Conservation (phyloP, 2,888 invertebrate species). For the Acronicta alni region DNA sequence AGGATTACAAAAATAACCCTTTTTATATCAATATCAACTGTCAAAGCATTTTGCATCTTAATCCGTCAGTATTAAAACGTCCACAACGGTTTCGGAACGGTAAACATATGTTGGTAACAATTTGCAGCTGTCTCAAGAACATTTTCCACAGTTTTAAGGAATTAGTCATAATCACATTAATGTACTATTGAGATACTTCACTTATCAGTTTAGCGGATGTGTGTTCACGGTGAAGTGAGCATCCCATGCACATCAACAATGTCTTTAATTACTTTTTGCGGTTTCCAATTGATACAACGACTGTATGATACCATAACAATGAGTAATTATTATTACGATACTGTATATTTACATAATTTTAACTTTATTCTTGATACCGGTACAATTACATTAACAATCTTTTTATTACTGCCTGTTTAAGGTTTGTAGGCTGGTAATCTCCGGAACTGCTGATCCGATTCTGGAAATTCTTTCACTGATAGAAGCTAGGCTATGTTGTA, state of each 20-base stretch:
- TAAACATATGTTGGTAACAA: slow-evolving; percentile 60
- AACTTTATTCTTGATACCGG: no score
- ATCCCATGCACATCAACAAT: background rate
- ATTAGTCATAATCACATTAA: slow-evolving; percentile 83
- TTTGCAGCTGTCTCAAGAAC: slow-evolving; percentile 73
- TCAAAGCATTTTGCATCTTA: slow-evolving; percentile 68
- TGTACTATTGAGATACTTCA: slow-evolving; percentile 56
- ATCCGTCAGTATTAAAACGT: slow-evolving; percentile 51
- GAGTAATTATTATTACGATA: no score
- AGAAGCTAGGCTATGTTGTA: no score
- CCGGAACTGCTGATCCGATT: no score
- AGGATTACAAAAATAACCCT: slow-evolving; percentile 82
- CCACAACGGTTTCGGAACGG: slow-evolving; percentile 52
- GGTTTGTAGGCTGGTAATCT: no score
- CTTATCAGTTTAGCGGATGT: slow-evolving; percentile 48
- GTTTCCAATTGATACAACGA: background rate
- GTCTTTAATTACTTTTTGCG: background rate
- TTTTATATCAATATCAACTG: slow-evolving; percentile 67
- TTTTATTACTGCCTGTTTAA: no score
- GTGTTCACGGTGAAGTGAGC: slow-evolving; percentile 12
- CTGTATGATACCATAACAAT: background rate
- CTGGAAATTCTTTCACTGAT: no score
- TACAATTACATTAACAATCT: no score
- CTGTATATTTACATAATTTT: background rate
- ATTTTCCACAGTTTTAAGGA: slow-evolving; percentile 75